These are phyloP conservation scores for Aphodius sticticus DNA, from an alignment of 2,888 invertebrate species.

Conservation along the genomic window DNA sequence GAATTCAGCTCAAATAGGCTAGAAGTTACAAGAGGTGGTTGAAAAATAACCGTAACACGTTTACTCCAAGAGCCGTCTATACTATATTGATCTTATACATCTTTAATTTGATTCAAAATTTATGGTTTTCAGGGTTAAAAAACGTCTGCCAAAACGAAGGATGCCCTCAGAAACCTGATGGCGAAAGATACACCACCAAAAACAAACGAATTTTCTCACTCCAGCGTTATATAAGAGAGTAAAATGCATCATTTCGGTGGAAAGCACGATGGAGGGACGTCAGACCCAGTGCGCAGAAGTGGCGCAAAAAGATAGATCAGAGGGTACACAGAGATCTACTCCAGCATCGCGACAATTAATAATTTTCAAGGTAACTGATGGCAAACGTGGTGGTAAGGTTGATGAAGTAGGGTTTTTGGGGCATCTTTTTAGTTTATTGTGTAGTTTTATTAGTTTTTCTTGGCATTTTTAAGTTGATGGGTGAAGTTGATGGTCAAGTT, in stretches of 20 bases:
- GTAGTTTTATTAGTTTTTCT: too few relatives aligned
- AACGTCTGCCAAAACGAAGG: neutral
- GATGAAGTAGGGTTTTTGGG: too few relatives aligned
- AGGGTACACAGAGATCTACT: neutral
- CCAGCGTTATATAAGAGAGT: neutral
- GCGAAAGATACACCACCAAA: neutral
- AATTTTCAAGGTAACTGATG: neutral
- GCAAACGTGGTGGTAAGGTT: too few relatives aligned
- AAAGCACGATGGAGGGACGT: constrained; percentile 19
- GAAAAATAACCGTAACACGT: neutral
- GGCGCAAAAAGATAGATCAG: constrained; percentile 5
- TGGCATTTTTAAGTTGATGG: too few relatives aligned
- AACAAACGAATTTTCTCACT: neutral
- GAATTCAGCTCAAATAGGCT: too few relatives aligned
- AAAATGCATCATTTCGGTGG: constrained; percentile 17
- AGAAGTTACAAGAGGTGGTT: neutral
- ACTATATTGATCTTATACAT: neutral
- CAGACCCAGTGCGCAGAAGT: constrained; percentile 18
- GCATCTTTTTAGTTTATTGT: too few relatives aligned
- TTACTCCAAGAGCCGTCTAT: neutral
- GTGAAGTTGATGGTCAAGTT: neutral
- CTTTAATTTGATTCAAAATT: neutral
- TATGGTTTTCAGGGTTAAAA: neutral
- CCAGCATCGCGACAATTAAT: neutral
- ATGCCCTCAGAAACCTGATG: neutral